These are phyloP conservation scores for Dermatemys mawii DNA, from an alignment of 2,113 vertebrate genomes.

Conservation along the genomic window DNA sequence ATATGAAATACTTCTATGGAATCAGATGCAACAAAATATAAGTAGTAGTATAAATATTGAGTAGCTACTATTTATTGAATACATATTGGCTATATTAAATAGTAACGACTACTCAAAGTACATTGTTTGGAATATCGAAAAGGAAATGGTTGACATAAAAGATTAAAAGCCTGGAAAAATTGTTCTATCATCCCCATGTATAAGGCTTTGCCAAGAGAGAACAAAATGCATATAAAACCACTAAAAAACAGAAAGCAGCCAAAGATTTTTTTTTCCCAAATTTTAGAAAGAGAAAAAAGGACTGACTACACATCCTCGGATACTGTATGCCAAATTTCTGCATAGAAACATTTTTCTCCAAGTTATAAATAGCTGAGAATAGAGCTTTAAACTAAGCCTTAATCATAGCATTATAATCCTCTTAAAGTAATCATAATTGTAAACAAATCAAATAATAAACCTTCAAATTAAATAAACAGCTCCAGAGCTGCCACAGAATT, in stretches of 20 bases:
- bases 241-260: conserved; percentile 41
- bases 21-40: background rate
- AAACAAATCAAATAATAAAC: conserved; percentile 41
- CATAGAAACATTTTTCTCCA: conserved; percentile 37
- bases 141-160: conserved; percentile 64
- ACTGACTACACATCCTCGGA: conserved; percentile 3
- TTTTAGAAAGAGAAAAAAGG: conserved; percentile 13
- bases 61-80: conserved; percentile 27
- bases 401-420: conserved; percentile 43
- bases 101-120: conserved; percentile 35
- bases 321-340: conserved; percentile 30
- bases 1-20: background rate
- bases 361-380: conserved; percentile 56
- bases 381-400: conserved; percentile 32
- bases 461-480: background rate
- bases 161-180: conserved; percentile 59
- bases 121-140: conserved; percentile 46
- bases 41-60: conserved; percentile 6
- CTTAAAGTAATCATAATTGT: conserved; percentile 19
- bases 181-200: conserved; percentile 54
- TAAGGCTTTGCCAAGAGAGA: conserved; percentile 55
- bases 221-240: conserved; percentile 59
- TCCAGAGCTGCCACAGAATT: conserved; percentile 2
- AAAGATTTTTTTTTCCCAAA: background rate
- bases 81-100: conserved; percentile 49